phyloP scores from a whole-genome alignment of 2,888 invertebrate genomes.

The Sminthurinus aureus region DNA sequence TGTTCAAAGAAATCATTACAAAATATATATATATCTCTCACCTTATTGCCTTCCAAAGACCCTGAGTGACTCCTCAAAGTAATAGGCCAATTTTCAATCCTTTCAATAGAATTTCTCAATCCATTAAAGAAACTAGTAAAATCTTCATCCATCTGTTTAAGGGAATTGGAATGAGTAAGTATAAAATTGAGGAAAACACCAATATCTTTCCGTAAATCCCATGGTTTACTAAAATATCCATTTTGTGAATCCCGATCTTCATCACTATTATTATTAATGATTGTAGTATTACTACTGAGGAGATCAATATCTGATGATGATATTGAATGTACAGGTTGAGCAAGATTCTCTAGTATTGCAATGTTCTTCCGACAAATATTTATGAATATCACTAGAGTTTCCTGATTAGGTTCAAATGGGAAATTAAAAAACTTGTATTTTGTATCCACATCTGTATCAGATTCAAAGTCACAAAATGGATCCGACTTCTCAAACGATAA shows the following conservation, averaged over 20 bases:
- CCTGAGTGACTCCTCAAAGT: conserved; percentile 51
- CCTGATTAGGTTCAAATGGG: conserved; percentile 39
- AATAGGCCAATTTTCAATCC: conserved; percentile 42
- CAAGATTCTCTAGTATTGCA: conserved; percentile 44
- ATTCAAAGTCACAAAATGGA: not conserved
- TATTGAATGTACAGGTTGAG: not conserved
- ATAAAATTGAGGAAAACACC: conserved; percentile 48
- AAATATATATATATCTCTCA: too few relatives aligned
- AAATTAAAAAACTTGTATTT: conserved; percentile 42
- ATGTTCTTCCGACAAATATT: conserved; percentile 48
- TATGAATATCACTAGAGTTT: conserved; percentile 43
- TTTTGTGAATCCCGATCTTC: not conserved
- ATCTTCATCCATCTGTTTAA: conserved; percentile 4
- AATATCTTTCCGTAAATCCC: conserved; percentile 49
- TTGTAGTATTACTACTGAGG: not conserved
- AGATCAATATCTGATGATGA: not conserved
- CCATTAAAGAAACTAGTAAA: conserved; percentile 45
- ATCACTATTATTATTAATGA: not conserved
- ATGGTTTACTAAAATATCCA: conserved; percentile 44
- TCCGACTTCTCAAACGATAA: conserved; percentile 16
- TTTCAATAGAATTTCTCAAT: conserved; percentile 46
- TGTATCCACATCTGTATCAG: not conserved
- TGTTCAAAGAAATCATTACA: too few relatives aligned
- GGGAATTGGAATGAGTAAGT: conserved; percentile 27
- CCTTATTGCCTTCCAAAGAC: conserved; percentile 51